Evolutionary conservation across 2,113 vertebrate genomes (phyloP).

Genomic region (Bos javanicus): DNA sequence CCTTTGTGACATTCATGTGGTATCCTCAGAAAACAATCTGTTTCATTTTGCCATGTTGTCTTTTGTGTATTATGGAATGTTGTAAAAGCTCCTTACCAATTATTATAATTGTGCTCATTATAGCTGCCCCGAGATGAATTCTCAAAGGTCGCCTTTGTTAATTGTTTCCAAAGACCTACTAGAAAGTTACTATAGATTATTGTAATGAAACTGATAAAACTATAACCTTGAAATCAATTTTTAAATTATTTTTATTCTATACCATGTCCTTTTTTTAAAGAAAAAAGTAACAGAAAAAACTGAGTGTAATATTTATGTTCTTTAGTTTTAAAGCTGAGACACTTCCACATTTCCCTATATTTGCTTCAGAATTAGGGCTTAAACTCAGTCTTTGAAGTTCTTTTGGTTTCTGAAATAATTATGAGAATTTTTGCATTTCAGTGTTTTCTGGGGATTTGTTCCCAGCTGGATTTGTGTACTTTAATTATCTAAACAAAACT

Average conservation of each 20-base stretch:
- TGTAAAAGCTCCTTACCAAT: slow-evolving; percentile 59
- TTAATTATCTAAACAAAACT: not conserved
- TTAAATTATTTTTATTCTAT: slow-evolving; percentile 50
- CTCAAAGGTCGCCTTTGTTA: slow-evolving; percentile 65
- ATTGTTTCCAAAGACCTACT: slow-evolving; percentile 63
- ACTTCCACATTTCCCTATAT: not conserved
- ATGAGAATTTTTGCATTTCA: not conserved
- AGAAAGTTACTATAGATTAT: slow-evolving; percentile 26
- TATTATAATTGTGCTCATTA: slow-evolving; percentile 67
- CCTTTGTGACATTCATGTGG: slow-evolving; percentile 13
- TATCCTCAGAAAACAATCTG: not conserved
- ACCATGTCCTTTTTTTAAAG: not conserved
- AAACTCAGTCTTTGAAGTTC: not conserved
- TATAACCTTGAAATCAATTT: slow-evolving; percentile 56
- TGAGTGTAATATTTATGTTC: not conserved
- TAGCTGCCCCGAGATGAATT: slow-evolving; percentile 51
- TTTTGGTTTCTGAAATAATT: slow-evolving; percentile 30
- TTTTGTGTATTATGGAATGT: slow-evolving; percentile 58
- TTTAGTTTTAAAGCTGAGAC: slow-evolving; percentile 27
- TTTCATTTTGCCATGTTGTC: slow-evolving; percentile 53
- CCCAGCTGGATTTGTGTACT: not conserved
- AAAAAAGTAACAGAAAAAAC: not conserved
- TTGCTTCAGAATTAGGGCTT: slow-evolving; percentile 16
- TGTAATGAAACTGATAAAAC: slow-evolving; percentile 53
- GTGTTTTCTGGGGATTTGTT: not conserved